Conservation (phyloP, 2,113 vertebrate genomes). For the Procapra przewalskii region DNA sequence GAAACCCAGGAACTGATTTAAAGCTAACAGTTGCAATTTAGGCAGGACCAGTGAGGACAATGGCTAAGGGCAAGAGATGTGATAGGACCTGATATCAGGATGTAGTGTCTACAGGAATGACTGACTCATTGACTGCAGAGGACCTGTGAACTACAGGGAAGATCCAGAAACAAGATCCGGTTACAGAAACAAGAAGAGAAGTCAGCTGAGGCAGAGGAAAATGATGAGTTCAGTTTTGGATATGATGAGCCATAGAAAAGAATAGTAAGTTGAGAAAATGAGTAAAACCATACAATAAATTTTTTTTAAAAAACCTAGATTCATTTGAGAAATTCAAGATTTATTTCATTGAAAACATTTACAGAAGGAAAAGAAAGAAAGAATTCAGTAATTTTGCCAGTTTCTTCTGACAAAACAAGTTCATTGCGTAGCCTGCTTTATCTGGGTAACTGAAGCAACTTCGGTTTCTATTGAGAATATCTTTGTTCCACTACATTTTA, state of each 20-base stretch:
- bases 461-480: background rate
- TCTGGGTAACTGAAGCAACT: background rate
- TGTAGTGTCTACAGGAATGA: background rate
- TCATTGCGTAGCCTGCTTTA: background rate
- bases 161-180: no score
- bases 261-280: background rate
- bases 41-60: background rate
- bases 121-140: background rate
- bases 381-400: background rate
- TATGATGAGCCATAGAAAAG: background rate
- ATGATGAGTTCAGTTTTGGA: background rate
- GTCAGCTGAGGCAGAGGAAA: background rate
- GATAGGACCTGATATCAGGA: background rate
- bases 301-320: background rate
- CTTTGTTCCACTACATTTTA: background rate
- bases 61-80: background rate
- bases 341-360: background rate
- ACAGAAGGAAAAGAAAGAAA: background rate
- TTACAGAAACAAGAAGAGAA: background rate
- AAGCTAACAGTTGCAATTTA: background rate
- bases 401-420: constrained; percentile 4
- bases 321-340: background rate
- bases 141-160: background rate
- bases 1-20: background rate
- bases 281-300: background rate